Evolutionary conservation across 2,888 invertebrate genomes (phyloP), one percentile per base, ranked within the genome.

Genomic region (Scotopteryx bipunctaria): DNA sequence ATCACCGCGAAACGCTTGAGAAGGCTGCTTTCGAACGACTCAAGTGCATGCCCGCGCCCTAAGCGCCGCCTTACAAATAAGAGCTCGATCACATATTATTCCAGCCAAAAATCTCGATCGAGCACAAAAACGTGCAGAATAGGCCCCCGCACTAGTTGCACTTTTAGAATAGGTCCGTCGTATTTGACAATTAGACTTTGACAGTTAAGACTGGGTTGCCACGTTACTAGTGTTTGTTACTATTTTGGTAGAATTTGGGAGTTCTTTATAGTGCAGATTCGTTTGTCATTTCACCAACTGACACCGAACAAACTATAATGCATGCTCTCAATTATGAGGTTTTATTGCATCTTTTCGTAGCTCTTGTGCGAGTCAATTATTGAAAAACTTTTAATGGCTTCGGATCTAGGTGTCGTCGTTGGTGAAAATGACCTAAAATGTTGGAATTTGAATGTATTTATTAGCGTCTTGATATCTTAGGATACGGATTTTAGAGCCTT

Each of bases 11-110:
- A 71, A 73, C 83, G 0, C 88, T 98, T 16, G 98, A 98, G 78
- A 96, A 96, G 76, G 94, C 95, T 3, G 96, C 98, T 5, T 98
- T 95, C 77, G 96, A 97, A 65, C 92, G 96, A 33, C 91, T 96
- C 5, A 94, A 95, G 78, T 91, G 91, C 57, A 96, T 95, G 95
- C 96, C 96, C 0, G 83, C 91, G 45, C 88, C 92, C 69, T 92
- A 91, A 38, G 5, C 5, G 14, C 13, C 5, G 14, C 13, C 4
- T 13, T 8, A 31, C 6, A 11, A 5, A 31, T 8, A 38, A 4
- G 1, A 15, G 21, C 23, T 43, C 17, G 33, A 16, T 31, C n/a
- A n/a, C n/a, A n/a, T n/a, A n/a, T n/a, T n/a, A n/a, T n/a, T n/a
- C n/a, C n/a, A n/a, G n/a, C n/a, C n/a, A n/a, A 27, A 27, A 27